phyloP scores from a whole-genome alignment of 2,797 vertebrate genomes.

The Spizella passerina region DNA sequence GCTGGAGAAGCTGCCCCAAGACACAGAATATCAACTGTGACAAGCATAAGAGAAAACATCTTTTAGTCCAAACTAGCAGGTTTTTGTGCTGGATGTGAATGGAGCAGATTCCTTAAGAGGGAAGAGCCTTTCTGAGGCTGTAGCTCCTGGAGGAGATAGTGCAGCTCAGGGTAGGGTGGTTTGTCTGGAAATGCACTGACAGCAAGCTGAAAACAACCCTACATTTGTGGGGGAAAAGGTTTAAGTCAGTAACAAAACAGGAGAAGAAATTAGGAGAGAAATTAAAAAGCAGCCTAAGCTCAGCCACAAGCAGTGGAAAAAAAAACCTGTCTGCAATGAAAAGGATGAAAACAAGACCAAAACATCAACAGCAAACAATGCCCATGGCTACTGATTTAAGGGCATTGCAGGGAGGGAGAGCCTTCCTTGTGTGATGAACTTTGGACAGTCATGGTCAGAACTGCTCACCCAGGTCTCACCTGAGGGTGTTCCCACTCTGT shows the following conservation, averaged over 20 bases:
- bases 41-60: neutral
- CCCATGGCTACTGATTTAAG: neutral
- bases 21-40: neutral
- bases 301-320: neutral
- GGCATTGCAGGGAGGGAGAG: neutral
- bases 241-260: neutral
- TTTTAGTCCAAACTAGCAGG: neutral
- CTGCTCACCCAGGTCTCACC: neutral
- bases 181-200: neutral
- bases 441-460: neutral
- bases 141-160: neutral
- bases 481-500: neutral
- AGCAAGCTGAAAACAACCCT: neutral
- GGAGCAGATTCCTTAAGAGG: rapidly evolving
- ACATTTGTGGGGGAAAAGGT: neutral
- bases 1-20: neutral
- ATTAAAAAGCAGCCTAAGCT: neutral
- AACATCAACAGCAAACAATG: neutral
- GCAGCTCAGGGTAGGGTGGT: neutral
- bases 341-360: neutral
- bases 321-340: neutral
- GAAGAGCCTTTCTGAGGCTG: neutral
- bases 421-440: too few species aligned
- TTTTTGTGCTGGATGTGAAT: neutral
- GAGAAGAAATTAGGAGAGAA: neutral